Evolutionary conservation across 2,888 invertebrate species (phyloP), one percentile per base, ranked within the genome.

Genomic region (Ptychoptera albimana): DNA sequence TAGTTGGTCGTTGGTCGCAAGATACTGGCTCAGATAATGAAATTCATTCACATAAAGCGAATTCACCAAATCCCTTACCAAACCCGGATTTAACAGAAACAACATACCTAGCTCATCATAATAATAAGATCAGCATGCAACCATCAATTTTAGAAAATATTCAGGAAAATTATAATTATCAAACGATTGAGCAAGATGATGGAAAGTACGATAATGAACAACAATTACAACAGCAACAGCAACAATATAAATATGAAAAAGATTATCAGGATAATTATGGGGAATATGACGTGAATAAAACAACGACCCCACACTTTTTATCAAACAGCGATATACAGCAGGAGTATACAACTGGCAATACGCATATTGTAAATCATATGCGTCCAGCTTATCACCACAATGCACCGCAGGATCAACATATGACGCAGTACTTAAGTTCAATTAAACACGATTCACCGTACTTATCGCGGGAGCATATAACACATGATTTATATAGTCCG

Each of bases 11-110:
- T 32, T 84, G 85, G 85, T 82, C 83, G 0, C 82, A 81, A 46
- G 82, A 82, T 50, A 82, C 83, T 0, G 81, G 77, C 8, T 82
- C 84, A 0, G 85, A 84, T 57, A 80, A 77, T 55, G 83, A 83
- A 54, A 73, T 74, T 31, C 73, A 72, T 45, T 61, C 62, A 2
- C 63, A 72, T 54, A 73, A 73, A 55, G 74, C 70, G 2, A 71
- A 67, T 46, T 77, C 76, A 31, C 82, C 83, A 1, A 79, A 84
- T 54, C 78, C 77, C 2, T 54, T 77, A 51, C 82, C 84, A n/a
- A 77, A 79, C 65, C 83, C 84, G 0, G 84, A 84, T 57, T 75
- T 84, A 43, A 81, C 79, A 1, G 79, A 81, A 55, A 72, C 73
- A 15, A 71, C 72, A 48, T 74, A 71, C 57, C 55, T 72, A 40